Conservation (phyloP, 2,797 vertebrate genomes). For the Sebastes iracundus region DNA sequence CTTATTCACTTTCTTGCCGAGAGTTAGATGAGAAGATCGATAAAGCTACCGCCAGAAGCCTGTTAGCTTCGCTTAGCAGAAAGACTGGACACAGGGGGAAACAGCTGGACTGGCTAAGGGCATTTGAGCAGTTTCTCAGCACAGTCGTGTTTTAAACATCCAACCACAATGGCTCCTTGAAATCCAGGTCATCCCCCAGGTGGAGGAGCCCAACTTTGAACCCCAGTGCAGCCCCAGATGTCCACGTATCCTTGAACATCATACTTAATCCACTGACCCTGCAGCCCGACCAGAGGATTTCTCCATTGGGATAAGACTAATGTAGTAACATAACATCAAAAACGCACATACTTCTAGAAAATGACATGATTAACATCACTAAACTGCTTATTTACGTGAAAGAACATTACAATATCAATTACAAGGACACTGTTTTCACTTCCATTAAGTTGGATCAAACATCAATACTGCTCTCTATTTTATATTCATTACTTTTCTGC, state of each 20-base stretch:
- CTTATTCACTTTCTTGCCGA: not conserved
- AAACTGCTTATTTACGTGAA: conserved; percentile 24
- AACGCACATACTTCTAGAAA: conserved; percentile 6
- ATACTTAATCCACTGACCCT: conserved; percentile 54
- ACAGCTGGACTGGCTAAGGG: not conserved
- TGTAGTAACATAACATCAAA: not conserved
- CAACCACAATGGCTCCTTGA: conserved; percentile 35
- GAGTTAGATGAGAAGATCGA: not conserved
- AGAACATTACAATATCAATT: conserved; percentile 46
- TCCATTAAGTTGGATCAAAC: conserved; percentile 43
- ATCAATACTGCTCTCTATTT: conserved; percentile 57
- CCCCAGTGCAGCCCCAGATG: conserved; percentile 33
- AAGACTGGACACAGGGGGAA: not conserved
- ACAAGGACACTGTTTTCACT: conserved; percentile 35
- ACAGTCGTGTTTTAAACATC: conserved; percentile 37
- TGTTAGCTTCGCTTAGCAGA: not conserved
- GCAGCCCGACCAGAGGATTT: conserved; percentile 33
- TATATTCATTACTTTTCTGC: conserved; percentile 65
- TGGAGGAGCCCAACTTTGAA: conserved; percentile 49
- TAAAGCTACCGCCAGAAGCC: not conserved
- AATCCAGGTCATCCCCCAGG: conserved; percentile 68
- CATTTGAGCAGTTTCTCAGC: conserved; percentile 24
- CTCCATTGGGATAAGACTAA: not conserved
- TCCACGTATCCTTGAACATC: conserved; percentile 58
- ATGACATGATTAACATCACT: conserved; percentile 34